phyloP scores from a whole-genome alignment of 2,888 invertebrate species.

The Drosophila vallismaia region DNA sequence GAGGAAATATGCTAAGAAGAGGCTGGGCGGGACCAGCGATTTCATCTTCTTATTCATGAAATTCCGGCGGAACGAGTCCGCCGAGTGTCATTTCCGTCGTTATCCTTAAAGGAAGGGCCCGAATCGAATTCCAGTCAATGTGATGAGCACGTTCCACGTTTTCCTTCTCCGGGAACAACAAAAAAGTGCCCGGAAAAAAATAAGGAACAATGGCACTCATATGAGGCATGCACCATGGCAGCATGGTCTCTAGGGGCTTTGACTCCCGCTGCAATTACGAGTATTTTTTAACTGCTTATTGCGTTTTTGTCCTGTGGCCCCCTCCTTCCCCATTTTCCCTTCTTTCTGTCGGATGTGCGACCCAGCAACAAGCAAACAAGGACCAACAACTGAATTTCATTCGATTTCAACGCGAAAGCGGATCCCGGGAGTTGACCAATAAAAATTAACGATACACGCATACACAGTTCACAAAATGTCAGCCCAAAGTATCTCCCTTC shows the following conservation, averaged over 20 bases:
- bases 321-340: constrained; percentile 11
- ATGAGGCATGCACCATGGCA: constrained; percentile 66
- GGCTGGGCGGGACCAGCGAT: constrained; percentile 50
- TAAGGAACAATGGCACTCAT: constrained; percentile 66
- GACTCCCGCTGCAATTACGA: constrained; percentile 73
- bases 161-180: constrained; percentile 9
- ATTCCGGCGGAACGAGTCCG: constrained; percentile 67
- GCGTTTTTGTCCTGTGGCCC: constrained; percentile 60
- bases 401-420: constrained; percentile 76
- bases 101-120: constrained; percentile 45
- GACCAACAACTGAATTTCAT: constrained; percentile 77
- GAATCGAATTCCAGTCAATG: constrained; percentile 53
- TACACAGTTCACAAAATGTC: constrained; percentile 67
- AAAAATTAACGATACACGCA: constrained; percentile 82
- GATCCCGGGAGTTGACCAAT: constrained; percentile 80
- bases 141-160: constrained; percentile 64
- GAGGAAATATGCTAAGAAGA: constrained; percentile 42
- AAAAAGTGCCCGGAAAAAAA: constrained; percentile 21
- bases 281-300: constrained; percentile 81
- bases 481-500: constrained; percentile 22
- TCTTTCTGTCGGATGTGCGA: constrained; percentile 37
- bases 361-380: constrained; percentile 69
- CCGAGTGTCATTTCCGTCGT: constrained; percentile 56
- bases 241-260: constrained; percentile 51
- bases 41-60: constrained; percentile 67